A percentile compares a stretch with the other conserved stretches of the same genome.
phyloP scores from a whole-genome alignment of 2,797 vertebrate species.

The Liparis tanakae region DNA sequence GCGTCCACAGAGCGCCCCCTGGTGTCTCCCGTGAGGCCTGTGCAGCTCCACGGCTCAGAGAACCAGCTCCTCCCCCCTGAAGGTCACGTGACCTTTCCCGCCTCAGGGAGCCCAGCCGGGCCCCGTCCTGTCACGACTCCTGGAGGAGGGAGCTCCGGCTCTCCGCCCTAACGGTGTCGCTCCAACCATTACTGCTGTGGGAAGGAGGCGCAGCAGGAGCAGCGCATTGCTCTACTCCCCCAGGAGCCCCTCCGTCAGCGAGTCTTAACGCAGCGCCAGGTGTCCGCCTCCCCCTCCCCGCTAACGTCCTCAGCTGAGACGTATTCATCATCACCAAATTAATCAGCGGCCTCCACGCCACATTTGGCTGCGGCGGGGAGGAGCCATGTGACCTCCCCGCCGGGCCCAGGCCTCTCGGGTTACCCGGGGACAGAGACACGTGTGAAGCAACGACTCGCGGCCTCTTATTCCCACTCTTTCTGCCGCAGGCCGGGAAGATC shows the following conservation, averaged over 20 bases:
- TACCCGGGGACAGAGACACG: slow-evolving; percentile 58
- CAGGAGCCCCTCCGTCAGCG: slow-evolving; percentile 82
- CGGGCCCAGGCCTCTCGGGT: slow-evolving; percentile 78
- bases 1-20: no score
- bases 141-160: no score
- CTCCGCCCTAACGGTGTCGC: slow-evolving; percentile 42
- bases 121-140: no score
- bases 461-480: slow-evolving; percentile 48
- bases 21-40: no score
- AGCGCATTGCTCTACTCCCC: slow-evolving; percentile 81
- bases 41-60: no score
- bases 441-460: slow-evolving; percentile 38
- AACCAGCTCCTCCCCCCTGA: no score
- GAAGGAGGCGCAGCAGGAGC: slow-evolving; percentile 74
- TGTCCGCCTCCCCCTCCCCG: slow-evolving; percentile 74
- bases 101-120: no score
- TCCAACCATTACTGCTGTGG: slow-evolving; percentile 71
- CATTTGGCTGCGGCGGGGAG: slow-evolving; percentile 73
- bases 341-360: slow-evolving; percentile 81
- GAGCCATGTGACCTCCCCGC: slow-evolving; percentile 74
- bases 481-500: slow-evolving; percentile 84
- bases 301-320: slow-evolving; percentile 83
- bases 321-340: slow-evolving; percentile 87
- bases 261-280: slow-evolving; percentile 81
- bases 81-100: no score